phyloP scores from a whole-genome alignment of 2,888 invertebrate species.

The Aspidapion aeneum region DNA sequence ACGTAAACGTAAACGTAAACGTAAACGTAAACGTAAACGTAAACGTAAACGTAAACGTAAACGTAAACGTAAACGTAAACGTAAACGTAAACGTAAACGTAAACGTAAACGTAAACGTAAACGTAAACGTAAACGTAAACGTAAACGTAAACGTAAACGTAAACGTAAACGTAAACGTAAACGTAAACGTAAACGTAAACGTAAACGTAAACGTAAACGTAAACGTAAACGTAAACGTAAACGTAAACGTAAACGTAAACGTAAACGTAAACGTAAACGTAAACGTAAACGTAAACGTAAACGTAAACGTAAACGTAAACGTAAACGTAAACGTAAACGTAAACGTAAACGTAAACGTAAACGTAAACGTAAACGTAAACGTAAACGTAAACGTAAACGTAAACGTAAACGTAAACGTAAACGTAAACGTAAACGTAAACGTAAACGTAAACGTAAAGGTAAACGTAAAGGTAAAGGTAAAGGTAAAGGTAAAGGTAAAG shows the following conservation, averaged over 20 bases:
- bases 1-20: neutral
- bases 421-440: neutral
- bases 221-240: neutral
- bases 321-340: neutral
- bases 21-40: neutral
- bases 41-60: neutral
- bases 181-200: no score
- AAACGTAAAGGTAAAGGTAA: neutral
- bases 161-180: no score
- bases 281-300: neutral
- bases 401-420: neutral
- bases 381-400: neutral
- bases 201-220: no score
- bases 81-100: neutral
- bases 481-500: neutral
- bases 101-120: neutral
- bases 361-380: neutral
- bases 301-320: neutral
- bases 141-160: neutral
- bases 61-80: neutral
- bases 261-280: neutral
- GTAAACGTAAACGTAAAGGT: neutral
- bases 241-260: neutral
- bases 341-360: neutral
- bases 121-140: neutral